Base-by-base conservation (phyloP, 2,797 vertebrate genomes). In the Cyprinodon diabolis region DNA sequence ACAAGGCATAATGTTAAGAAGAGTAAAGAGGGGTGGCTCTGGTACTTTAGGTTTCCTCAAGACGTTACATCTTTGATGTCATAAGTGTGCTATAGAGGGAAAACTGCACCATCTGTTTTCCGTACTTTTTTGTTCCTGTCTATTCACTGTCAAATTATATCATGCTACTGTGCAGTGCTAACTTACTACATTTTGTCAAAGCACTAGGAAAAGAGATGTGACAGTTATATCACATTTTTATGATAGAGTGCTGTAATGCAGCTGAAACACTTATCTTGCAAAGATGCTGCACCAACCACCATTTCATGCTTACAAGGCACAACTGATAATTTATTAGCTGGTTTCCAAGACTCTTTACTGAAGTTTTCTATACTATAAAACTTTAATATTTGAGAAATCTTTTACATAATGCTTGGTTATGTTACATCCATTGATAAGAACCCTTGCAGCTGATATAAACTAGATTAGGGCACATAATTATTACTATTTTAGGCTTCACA, bases 261-360 rank as follows among this genome's bases (percentile, higher is more conserved):
- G 52, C 48, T 82, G 57, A 62, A 30, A 74, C 21, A 71, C 23
- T 15, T 55, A 70, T 52, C 14, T 76, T 68, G 55, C 65, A 76
- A 11, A 69, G 56, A 37, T 37, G 21, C 30, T 40, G 58, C 12
- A 63, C 37, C 68, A 12, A 74, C 74, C 35, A 72, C 67, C 9
- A 35, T 17, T 57, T 58, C 66, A 55, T 69, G 66, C 62, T 69
- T 77, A 45, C 51, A 68, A 57, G 71, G n/a, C 11, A 62, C 12
- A 47, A 66, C n/a, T 40, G 70, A 45, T 51, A 2, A n/a, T 51
- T 76, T 54, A 66, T 30, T 30, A 30, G 30, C 30, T 30, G 30
- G 30, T 30, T 30, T 30, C 30, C 30, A 30, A 30, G 30, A 30
- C 30, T 30, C 30, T 30, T 30, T 30, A 30, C 30, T 30, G 30